phyloP scores from a whole-genome alignment of 1,140 invertebrate genomes.

The Drosophila serrata region DNA sequence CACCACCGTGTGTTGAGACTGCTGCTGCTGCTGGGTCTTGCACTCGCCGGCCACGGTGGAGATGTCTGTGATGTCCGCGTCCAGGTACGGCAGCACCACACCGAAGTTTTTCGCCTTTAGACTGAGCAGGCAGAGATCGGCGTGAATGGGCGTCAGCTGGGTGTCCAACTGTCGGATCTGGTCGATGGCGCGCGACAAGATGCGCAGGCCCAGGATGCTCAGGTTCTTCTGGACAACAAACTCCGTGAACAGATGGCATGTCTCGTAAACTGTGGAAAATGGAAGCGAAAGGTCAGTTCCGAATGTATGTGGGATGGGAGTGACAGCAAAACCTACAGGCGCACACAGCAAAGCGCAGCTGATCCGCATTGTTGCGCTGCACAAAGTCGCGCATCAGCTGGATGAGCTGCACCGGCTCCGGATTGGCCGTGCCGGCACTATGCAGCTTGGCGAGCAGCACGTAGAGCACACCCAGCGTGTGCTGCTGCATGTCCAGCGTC shows the following conservation, averaged over 20 bases:
- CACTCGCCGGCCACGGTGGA: constrained; percentile 86
- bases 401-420: constrained; percentile 85
- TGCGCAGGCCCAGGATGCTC: constrained; percentile 93
- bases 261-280: constrained; percentile 91
- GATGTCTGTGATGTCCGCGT: constrained; percentile 96
- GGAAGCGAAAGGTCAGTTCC: background rate
- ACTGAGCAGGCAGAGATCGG: constrained; percentile 96
- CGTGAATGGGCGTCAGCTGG: constrained; percentile 97
- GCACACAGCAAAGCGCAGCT: constrained; percentile 93
- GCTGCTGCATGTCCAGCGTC: constrained; percentile 94
- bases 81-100: constrained; percentile 94
- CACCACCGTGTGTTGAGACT: constrained; percentile 66
- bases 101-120: constrained; percentile 96
- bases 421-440: constrained; percentile 84
- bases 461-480: constrained; percentile 94
- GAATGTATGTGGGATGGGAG: background rate
- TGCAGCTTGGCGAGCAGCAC: constrained; percentile 93
- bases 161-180: constrained; percentile 95
- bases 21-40: constrained; percentile 73
- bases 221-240: constrained; percentile 91
- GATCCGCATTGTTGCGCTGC: constrained; percentile 93
- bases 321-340: constrained; percentile 89
- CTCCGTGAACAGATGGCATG: constrained; percentile 94
- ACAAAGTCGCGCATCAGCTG: constrained; percentile 91
- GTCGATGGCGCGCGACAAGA: constrained; percentile 93